Evolutionary conservation across 2,113 vertebrate species (phyloP), one percentile per base, ranked within the genome.

Genomic region (Jaculus jaculus): DNA sequence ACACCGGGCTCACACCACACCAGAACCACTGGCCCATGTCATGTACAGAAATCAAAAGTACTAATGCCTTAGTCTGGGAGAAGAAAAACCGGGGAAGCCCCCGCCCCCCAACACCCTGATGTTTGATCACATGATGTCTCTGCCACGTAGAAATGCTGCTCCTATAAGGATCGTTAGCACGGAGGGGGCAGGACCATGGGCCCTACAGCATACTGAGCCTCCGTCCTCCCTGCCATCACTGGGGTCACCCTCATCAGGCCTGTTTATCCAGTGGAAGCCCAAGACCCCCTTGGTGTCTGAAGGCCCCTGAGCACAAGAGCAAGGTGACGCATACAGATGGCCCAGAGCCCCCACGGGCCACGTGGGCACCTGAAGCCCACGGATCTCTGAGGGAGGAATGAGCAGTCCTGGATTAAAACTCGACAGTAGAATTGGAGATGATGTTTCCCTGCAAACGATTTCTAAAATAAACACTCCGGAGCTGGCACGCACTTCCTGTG

Each of bases 391-490:
- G 0, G 58, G n/a, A 61, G 58, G 87, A 90, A 54, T 8, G 79
- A 80, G 61, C 87, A 24, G 3, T 42, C 84, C 81, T 9, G 2
- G 72, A 68, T 65, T 26, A 34, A 58, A 58, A 79, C 34, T 12
- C 32, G 11, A 42, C 77, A 37, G 90, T 2, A 1, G 92, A 39
- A 39, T 89, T 34, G 63, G 77, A 77, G 84, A 66, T 4, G 16
- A n/a, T 16, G 89, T 69, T n/a, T 92, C 95, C 58, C 90, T 87
- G 23, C 87, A 82, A 12, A 61, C 30, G 60, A 71, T 61, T 90
- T 96, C 94, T 96, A 65, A 80, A 87, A 94, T 93, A 95, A 96
- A 96, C 84, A 94, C 77, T 16, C 83, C 7, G 66, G 96, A 93
- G 3, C 1, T 0, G 37, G 83, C 65, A n/a, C 32, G 0, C 83